phyloP scores from a whole-genome alignment of 1,140 invertebrate species.

The Potamilus streckersoni region DNA sequence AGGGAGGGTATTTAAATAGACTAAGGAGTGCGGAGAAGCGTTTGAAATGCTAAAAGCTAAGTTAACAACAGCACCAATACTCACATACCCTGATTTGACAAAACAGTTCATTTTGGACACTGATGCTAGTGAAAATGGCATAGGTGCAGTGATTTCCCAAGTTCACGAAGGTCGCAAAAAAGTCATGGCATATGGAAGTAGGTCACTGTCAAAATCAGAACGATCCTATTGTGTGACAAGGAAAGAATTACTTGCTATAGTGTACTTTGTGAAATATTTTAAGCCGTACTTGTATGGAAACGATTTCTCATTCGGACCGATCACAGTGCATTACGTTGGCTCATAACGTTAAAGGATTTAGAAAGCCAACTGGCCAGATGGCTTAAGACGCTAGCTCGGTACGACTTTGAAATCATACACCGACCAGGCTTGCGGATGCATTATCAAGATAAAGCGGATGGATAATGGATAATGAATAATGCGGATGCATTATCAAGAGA shows the following conservation, averaged over 20 bases:
- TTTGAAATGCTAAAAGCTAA: conserved; percentile 40
- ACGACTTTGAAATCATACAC: conserved; percentile 5
- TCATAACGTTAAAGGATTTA: conserved; percentile 8
- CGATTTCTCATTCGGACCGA: conserved; percentile 30
- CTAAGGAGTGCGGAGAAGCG: conserved; percentile 27
- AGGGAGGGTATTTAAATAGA: conserved; percentile 21
- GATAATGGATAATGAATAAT: too few species aligned
- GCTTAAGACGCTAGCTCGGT: background rate
- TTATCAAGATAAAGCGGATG: background rate
- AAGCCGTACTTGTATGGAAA: conserved; percentile 25
- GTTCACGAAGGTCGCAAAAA: conserved; percentile 51
- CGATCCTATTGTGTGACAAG: conserved; percentile 21
- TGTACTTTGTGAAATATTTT: conserved; percentile 21
- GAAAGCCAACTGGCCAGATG: conserved; percentile 3
- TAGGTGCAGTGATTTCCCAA: conserved; percentile 48
- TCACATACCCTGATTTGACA: conserved; percentile 39
- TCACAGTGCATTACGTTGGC: conserved; percentile 20
- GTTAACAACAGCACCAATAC: conserved; percentile 34
- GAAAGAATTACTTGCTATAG: conserved; percentile 30
- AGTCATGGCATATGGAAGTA: conserved; percentile 68
- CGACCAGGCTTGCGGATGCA: conserved; percentile 4
- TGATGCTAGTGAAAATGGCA: conserved; percentile 45
- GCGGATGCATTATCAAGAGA: background rate
- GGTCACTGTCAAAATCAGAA: conserved; percentile 50
- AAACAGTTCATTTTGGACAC: conserved; percentile 42